phyloP scores from a whole-genome alignment of 23 tunicate species.

The Halocynthia aurantium region DNA sequence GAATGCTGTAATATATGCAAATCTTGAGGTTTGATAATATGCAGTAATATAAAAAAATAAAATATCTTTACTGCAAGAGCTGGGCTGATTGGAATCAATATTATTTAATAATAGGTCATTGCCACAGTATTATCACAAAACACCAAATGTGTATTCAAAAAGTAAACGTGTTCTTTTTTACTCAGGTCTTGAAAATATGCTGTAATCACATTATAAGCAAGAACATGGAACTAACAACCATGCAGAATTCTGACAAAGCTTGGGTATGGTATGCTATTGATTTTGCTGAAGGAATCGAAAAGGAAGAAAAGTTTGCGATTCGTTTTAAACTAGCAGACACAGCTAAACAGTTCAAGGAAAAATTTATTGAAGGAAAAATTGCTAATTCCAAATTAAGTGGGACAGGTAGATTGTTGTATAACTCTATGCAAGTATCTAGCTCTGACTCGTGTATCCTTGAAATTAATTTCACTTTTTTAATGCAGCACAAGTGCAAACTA shows the following conservation, averaged over 20 bases:
- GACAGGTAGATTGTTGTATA: neutral
- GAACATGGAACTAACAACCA: conserved; percentile 20
- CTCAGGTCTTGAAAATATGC: conserved; percentile 78
- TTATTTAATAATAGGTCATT: no score
- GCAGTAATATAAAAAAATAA: no score
- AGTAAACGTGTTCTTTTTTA: neutral
- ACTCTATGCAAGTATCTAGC: neutral
- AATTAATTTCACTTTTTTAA: neutral
- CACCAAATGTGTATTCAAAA: no score
- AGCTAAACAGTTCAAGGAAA: conserved; percentile 53
- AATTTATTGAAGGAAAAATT: conserved; percentile 7
- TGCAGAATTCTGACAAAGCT: conserved; percentile 57
- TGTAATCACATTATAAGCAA: conserved; percentile 67
- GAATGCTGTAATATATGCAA: no score
- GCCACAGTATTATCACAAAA: no score
- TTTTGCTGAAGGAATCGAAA: conserved; percentile 70
- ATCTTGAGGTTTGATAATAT: no score
- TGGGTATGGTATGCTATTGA: conserved; percentile 85
- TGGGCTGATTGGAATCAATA: no score
- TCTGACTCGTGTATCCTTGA: neutral
- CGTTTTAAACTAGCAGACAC: conserved; percentile 65
- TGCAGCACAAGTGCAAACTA: neutral
- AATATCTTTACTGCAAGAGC: no score
- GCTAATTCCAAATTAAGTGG: neutral
- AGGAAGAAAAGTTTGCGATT: conserved; percentile 66